Percentiles rank a stretch among this genome's conserved stretches.
phyloP scores from a whole-genome alignment of 2,113 vertebrate genomes.

The human region GRCh38 chr14:64669001-64669500 shows the following conservation, averaged over 20 bases:
- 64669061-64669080: background rate
- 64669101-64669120: background rate
- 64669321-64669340: background rate
- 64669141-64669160: background rate
- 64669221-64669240: background rate
- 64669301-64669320: background rate
- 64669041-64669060: background rate
- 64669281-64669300: background rate
- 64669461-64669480: background rate
- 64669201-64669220: background rate
- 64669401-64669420: background rate
- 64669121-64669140: constrained; percentile 26
- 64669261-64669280: background rate
- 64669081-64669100: background rate
- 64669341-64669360: background rate
- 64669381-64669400: background rate
- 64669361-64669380: background rate
- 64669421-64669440: background rate
- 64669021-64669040: background rate
- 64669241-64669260: background rate
- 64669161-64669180: background rate
- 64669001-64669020: background rate
- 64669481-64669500: background rate
- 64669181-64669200: background rate
- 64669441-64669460: background rate